Evolutionary conservation across 64 coral and sea anemone genomes (phyloP).

Genomic region (Porites australiensis): DNA sequence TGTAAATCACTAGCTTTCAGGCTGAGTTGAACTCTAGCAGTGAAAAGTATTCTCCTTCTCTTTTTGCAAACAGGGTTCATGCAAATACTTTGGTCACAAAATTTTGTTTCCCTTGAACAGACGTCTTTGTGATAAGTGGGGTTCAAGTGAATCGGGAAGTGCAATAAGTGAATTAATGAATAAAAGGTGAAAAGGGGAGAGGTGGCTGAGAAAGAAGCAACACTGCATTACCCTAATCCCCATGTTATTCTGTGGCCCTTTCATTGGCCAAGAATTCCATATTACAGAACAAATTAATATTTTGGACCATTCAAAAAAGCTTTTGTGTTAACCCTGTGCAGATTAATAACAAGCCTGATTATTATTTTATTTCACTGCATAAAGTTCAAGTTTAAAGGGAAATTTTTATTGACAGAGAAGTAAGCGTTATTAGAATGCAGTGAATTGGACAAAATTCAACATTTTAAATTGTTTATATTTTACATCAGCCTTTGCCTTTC

Average conservation of each 20-base stretch:
- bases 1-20: too few species aligned
- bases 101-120: neutral
- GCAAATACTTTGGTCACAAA: neutral
- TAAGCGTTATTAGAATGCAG: neutral
- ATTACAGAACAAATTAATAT: neutral
- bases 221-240: too few species aligned
- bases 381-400: neutral
- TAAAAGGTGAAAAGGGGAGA: too few species aligned
- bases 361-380: neutral
- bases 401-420: slow-evolving; percentile 33
- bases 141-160: too few species aligned
- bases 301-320: neutral
- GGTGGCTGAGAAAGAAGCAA: too few species aligned
- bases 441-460: neutral
- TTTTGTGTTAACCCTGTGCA: neutral
- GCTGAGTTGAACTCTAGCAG: neutral
- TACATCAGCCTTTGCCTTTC: neutral
- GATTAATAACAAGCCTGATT: neutral
- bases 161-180: too few species aligned
- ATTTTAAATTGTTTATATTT: neutral
- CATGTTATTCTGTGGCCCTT: too few species aligned
- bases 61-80: neutral
- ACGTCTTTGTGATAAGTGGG: too few species aligned
- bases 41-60: neutral
- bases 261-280: too few species aligned